phyloP scores from a whole-genome alignment of 2,888 invertebrate genomes.

The Pandemis heparana region DNA sequence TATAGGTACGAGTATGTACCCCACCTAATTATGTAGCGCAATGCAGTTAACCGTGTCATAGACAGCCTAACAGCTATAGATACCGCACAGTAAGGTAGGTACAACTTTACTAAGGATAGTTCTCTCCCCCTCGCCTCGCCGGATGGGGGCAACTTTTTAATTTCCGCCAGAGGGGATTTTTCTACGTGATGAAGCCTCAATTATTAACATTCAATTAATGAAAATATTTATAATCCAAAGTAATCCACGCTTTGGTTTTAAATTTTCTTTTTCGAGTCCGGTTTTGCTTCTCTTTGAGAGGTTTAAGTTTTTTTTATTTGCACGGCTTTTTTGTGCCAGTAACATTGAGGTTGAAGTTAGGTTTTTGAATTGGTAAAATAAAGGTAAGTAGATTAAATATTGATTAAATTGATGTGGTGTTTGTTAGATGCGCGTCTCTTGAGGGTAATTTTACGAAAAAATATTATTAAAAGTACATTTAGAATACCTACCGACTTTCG shows the following conservation, averaged over 20 bases:
- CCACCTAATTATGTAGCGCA: neutral
- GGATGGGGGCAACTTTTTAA: slow-evolving; percentile 81
- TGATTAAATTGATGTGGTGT: no score
- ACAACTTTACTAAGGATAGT: slow-evolving; percentile 29
- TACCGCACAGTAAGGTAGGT: slow-evolving; percentile 49
- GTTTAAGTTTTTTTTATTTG: slow-evolving; percentile 15
- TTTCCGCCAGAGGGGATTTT: slow-evolving; percentile 82
- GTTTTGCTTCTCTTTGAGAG: slow-evolving; percentile 19
- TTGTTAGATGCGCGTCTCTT: no score
- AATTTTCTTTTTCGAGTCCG: slow-evolving; percentile 41
- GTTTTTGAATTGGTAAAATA: no score
- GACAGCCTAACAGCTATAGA: neutral
- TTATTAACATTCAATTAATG: slow-evolving; percentile 84
- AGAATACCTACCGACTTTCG: no score
- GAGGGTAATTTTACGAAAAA: no score
- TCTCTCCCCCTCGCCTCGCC: slow-evolving; percentile 47
- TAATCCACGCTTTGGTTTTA: slow-evolving; percentile 55
- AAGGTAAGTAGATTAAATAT: no score
- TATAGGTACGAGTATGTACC: no score
- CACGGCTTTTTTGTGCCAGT: no score
- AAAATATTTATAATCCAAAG: slow-evolving; percentile 69
- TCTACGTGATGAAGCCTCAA: slow-evolving; percentile 78
- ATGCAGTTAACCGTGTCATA: neutral
- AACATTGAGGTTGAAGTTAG: no score
- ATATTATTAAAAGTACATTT: no score